phyloP scores from a whole-genome alignment of 1,140 invertebrate species.

The Drosophila kepulauana region DNA sequence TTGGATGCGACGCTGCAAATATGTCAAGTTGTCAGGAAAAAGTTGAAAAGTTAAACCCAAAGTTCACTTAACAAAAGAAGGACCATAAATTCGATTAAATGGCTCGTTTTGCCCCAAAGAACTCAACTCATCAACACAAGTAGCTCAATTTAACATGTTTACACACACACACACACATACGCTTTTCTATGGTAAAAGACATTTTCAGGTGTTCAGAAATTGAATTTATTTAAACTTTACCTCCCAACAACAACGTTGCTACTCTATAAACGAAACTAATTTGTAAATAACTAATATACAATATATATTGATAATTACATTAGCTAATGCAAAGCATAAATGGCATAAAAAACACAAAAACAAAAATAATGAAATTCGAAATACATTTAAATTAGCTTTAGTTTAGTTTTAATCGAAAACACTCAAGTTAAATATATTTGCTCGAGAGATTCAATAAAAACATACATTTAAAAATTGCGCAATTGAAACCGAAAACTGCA shows the following conservation, averaged over 20 bases:
- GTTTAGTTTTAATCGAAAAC: conserved; percentile 31
- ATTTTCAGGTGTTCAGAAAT: conserved; percentile 78
- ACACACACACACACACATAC: conserved; percentile 31
- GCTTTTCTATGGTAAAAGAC: conserved; percentile 61
- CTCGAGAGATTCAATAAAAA: conserved; percentile 49
- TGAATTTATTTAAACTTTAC: conserved; percentile 58
- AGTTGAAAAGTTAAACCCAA: conserved; percentile 56
- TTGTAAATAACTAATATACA: conserved; percentile 48
- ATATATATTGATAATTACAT: conserved; percentile 21
- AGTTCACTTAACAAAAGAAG: conserved; percentile 57
- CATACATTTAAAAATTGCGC: conserved; percentile 11
- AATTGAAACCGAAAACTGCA: conserved; percentile 24
- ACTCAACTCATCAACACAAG: conserved; percentile 33
- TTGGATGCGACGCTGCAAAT: conserved; percentile 46
- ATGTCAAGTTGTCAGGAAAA: conserved; percentile 73
- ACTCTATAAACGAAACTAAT: conserved; percentile 24
- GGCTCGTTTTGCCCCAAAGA: conserved; percentile 7
- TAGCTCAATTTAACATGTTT: conserved; percentile 71
- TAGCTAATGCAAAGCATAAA: conserved; percentile 70
- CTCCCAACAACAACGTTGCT: conserved; percentile 24
- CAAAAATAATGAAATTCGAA: conserved; percentile 18
- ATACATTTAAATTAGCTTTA: conserved; percentile 40
- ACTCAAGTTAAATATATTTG: conserved; percentile 46
- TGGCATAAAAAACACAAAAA: conserved; percentile 2
- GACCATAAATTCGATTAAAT: conserved; percentile 39